A percentile compares a stretch with the other conserved stretches of the same genome.
Conservation (phyloP, 2,797 vertebrate genomes). For the Anolis apletophallus region DNA sequence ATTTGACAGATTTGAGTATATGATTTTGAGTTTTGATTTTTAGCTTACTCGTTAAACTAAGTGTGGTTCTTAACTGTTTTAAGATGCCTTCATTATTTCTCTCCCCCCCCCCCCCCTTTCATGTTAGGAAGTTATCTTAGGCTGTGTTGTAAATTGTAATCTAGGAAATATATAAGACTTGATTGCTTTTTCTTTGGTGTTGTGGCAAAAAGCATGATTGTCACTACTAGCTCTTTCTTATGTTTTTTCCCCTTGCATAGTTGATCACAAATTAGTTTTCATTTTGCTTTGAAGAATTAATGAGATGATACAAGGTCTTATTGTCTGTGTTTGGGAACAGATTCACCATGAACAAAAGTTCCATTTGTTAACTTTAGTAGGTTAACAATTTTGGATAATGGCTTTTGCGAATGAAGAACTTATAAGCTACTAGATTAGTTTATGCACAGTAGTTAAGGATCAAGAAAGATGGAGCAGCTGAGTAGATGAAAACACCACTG, state of each 20-base stretch:
- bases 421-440: neutral
- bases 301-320: neutral
- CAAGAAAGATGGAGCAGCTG: neutral
- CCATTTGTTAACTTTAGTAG: neutral
- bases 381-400: slow-evolving; percentile 17
- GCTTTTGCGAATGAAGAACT: neutral
- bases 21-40: neutral
- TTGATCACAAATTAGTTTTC: slow-evolving; percentile 16
- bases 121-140: neutral
- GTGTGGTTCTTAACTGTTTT: neutral
- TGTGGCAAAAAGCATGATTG: neutral
- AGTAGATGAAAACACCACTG: neutral
- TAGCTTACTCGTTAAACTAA: neutral
- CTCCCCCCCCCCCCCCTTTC: too few relatives aligned
- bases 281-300: slow-evolving; percentile 28
- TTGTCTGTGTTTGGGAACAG: neutral
- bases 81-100: neutral
- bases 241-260: neutral
- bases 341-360: neutral
- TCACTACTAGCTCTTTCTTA: neutral
- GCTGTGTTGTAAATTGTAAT: neutral
- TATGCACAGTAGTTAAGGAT: slow-evolving; percentile 10
- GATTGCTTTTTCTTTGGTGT: slow-evolving; percentile 4
- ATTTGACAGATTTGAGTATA: neutral
- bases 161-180: neutral